These are phyloP conservation scores for Orthosia cruda DNA, from an alignment of 2,888 invertebrate species.

Conservation along the genomic window DNA sequence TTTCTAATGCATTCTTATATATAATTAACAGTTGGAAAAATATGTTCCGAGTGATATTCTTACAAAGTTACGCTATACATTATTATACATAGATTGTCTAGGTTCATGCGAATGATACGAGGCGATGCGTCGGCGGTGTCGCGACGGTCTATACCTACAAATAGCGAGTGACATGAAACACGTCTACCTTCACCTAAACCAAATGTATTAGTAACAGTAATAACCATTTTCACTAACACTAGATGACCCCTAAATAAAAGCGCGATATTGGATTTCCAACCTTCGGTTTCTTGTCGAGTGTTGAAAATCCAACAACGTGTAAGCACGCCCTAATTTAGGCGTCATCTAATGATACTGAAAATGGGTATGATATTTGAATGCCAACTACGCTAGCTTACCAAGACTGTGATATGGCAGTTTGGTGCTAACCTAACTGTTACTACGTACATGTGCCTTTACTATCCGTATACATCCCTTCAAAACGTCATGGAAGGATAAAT, in stretches of 20 bases:
- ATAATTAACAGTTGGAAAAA: slow-evolving; percentile 87
- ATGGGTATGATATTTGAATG: neutral
- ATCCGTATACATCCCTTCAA: slow-evolving; percentile 15
- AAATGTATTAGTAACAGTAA: slow-evolving; percentile 11
- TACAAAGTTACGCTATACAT: slow-evolving; percentile 80
- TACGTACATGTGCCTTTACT: neutral
- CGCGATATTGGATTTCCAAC: neutral
- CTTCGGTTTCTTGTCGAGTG: neutral
- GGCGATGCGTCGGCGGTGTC: slow-evolving; percentile 54
- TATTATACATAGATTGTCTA: slow-evolving; percentile 79
- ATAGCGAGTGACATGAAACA: slow-evolving; percentile 26
- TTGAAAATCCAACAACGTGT: neutral
- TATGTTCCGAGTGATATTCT: slow-evolving; percentile 85
- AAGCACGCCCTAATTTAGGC: no score
- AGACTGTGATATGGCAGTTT: slow-evolving; percentile 19
- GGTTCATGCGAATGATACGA: slow-evolving; percentile 88
- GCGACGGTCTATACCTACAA: slow-evolving; percentile 13
- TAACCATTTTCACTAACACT: no score
- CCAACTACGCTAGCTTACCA: neutral
- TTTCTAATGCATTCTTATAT: slow-evolving; percentile 71
- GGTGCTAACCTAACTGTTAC: neutral
- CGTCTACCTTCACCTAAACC: slow-evolving; percentile 10
- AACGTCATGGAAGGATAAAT: slow-evolving; percentile 47
- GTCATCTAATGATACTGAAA: neutral
- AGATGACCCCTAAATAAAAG: neutral